Percentiles rank a stretch among this genome's conserved stretches.
Evolutionary conservation across 2,113 vertebrate genomes (phyloP).

Genomic region (Pachyramphus minor): DNA sequence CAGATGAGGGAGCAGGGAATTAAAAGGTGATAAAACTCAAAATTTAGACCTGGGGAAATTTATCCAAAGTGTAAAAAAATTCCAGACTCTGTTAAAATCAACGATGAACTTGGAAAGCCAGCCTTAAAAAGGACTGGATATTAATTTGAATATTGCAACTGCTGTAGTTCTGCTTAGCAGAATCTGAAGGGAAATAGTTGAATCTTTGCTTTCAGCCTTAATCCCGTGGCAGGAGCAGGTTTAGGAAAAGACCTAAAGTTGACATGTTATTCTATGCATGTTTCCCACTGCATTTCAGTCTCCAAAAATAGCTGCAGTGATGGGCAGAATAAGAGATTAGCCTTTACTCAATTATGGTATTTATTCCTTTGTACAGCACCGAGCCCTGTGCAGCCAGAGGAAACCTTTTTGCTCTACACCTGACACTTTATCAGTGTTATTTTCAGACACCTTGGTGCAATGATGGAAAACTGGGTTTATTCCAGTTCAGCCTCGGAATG

Average conservation of each 20-base stretch:
- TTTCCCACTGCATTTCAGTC: not conserved
- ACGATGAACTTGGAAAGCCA: not conserved
- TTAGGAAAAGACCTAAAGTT: not conserved
- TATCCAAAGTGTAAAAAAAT: not conserved
- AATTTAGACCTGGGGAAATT: not conserved
- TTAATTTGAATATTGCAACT: not conserved
- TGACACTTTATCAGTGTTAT: not conserved
- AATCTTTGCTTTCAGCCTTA: not conserved
- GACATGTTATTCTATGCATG: not conserved
- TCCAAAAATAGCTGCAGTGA: not conserved
- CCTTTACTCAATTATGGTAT: not conserved
- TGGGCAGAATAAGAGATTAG: not conserved
- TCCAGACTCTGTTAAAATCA: not conserved
- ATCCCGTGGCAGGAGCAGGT: not conserved
- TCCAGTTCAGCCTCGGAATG: not conserved
- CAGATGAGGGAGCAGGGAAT: not conserved
- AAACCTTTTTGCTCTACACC: not conserved
- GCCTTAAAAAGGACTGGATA: not conserved
- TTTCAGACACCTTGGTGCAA: not conserved
- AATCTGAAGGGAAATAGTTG: not conserved
- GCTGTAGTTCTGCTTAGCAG: not conserved
- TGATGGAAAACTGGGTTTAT: not conserved
- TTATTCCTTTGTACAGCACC: not conserved
- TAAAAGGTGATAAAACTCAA: not conserved
- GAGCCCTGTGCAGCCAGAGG: not conserved